Evolutionary conservation across 2,888 invertebrate genomes (phyloP), one percentile per base, ranked within the genome.

Genomic region (Chrysodeixis includens): DNA sequence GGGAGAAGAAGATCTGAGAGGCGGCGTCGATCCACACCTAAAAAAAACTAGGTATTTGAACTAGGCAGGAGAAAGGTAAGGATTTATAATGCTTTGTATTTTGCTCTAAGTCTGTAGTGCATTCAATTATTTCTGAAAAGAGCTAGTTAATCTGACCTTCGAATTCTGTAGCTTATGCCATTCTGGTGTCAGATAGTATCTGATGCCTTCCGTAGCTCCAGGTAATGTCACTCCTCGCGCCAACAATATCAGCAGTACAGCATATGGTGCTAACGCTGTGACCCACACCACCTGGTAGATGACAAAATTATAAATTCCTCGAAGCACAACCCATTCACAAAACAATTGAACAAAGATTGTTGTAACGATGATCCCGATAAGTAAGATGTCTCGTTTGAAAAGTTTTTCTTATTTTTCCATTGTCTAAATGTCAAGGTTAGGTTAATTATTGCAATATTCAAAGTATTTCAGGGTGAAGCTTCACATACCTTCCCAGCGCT

Each of bases 21-120:
- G 99, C 98, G 0, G 99, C 99, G 88, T 98, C 98, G 65, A 98
- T 97, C 99, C 99, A 99, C 9, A 98, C 98, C 97, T 98, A 81
- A 12, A n/a, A 56, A 7, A 18, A 67, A 16, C 20, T 16, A 3
- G n/a, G 44, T 44, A 1, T 44, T 16, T 16, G 16, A 16, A 8
- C 44, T 16, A 8, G 9, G 1, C 6, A 6, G n/a, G 16, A 16
- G n/a, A 9, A 6, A 8, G 7, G 16, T 26, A 6, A 26, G 26
- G 2, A 26, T 26, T 2, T 26, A 26, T 26, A 6, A 26, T 4
- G 6, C 3, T 26, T 4, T 4, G 26, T n/a, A 26, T 2, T 26
- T 26, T 26, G 26, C 3, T 26, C 3, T 4, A 26, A 26, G 26
- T 26, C 3, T 26, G 26, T 26, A 26, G 26, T 4, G 6, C 2